Base-by-base conservation (phyloP, 2,113 vertebrate species). In the Dascyllus trimaculatus region DNA sequence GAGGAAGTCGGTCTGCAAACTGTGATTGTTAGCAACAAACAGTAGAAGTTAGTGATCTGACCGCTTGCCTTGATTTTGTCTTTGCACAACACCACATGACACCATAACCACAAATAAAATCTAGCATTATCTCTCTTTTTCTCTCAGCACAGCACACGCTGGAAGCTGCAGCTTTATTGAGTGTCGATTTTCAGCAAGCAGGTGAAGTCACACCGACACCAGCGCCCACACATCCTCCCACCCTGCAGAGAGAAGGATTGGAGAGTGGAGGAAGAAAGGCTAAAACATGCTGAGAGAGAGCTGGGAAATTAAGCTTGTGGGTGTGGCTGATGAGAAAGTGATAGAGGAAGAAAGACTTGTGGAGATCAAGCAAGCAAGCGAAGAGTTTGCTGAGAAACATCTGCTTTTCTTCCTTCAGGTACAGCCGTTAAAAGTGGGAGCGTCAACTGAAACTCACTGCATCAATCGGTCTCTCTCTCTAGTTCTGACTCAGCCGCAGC, bases 391-490 rank as follows among this genome's bases (percentile, higher is more conserved):
- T 10, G 1, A 21, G 21, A 26, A 85, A 75, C 81, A 83, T 78
- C 71, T 61, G 85, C 54, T 69, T 65, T 43, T 32, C 56, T 74
- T 53, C 70, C 58, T 67, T 68, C 35, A 82, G 78, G 72, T 84
- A 11, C 26, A 60, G 76, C 86, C 18, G 86, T 84, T 86, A 51
- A 62, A 87, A 64, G 63, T 49, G 65, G 84, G 87, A 52, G 87
- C 63, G 80, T 35, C 67, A 26, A 5, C 19, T 43, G 67, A 88
- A 87, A 88, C 84, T 49, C 1, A 19, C 54, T 13, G 64, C 67
- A 74, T 81, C 60, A 54, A 62, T 58, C 52, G 3, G 25, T 52
- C 60, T 65, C 32, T 46, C 54, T 70, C 54, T 70, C 32, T 60
- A 40, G 43, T 46, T 84, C 40, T 78, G 75, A 84, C 57, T 84